These are phyloP conservation scores for Tenrec ecaudatus DNA, from an alignment of 2,113 vertebrate genomes.

Conservation along the genomic window DNA sequence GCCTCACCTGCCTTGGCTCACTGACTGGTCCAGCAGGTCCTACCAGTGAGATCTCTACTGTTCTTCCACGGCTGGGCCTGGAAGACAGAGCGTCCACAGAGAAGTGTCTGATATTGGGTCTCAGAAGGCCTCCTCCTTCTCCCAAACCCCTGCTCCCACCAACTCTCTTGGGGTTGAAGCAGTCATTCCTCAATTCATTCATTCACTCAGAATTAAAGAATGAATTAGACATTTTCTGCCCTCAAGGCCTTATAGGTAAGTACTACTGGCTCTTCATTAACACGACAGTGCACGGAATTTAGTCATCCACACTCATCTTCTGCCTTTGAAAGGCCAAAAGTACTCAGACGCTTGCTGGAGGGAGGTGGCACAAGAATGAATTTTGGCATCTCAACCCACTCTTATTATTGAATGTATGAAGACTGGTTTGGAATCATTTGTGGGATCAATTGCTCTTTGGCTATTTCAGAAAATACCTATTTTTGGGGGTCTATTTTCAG, in stretches of 20 bases:
- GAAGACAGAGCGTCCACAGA: slow-evolving; percentile 25
- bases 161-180: not conserved
- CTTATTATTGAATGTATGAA: not conserved
- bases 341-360: not conserved
- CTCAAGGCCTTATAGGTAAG: not conserved
- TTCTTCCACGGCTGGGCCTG: not conserved
- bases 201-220: slow-evolving; percentile 3
- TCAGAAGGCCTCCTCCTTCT: slow-evolving; percentile 51
- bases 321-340: slow-evolving; percentile 53
- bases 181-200: not conserved
- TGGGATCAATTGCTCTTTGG: not conserved
- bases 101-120: slow-evolving; percentile 2
- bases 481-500: not conserved
- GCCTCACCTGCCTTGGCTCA: slow-evolving; percentile 46
- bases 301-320: not conserved
- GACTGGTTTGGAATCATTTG: no score
- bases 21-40: slow-evolving; percentile 70
- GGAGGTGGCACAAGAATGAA: not conserved
- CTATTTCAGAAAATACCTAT: not conserved
- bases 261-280: slow-evolving; percentile 11
- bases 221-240: slow-evolving; percentile 12
- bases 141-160: not conserved
- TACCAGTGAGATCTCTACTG: slow-evolving; percentile 59
- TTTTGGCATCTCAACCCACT: not conserved
- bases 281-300: not conserved